A percentile compares a stretch with the other conserved stretches of the same genome.
Evolutionary conservation across 2,113 vertebrate genomes (phyloP).

Genomic region (Lycaon pictus): DNA sequence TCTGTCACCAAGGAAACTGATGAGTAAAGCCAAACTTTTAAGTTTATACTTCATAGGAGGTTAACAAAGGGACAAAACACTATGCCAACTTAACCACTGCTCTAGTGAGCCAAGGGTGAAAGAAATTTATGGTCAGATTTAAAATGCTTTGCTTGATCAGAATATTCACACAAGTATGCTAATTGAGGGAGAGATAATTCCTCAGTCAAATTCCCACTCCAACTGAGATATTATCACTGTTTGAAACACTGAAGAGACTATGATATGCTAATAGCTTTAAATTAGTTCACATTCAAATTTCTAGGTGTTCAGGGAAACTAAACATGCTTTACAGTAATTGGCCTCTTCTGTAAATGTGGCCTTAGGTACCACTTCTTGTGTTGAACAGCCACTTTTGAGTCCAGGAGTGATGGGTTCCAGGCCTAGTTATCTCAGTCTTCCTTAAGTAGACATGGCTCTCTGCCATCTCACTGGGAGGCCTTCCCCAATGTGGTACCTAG

Average conservation of each 20-base stretch:
- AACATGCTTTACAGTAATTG: slow-evolving; percentile 73
- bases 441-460: slow-evolving; percentile 54
- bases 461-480: slow-evolving; percentile 50
- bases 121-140: slow-evolving; percentile 57
- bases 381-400: slow-evolving; percentile 60
- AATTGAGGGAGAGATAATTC: slow-evolving; percentile 70
- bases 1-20: not conserved
- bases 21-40: not conserved
- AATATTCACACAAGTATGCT: slow-evolving; percentile 69
- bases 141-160: slow-evolving; percentile 69
- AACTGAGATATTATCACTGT: slow-evolving; percentile 76
- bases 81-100: not conserved
- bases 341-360: slow-evolving; percentile 76
- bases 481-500: not conserved
- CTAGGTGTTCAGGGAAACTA: slow-evolving; percentile 77
- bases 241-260: slow-evolving; percentile 76
- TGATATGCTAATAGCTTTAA: slow-evolving; percentile 77
- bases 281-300: slow-evolving; percentile 75
- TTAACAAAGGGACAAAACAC: not conserved
- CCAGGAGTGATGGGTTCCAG: slow-evolving; percentile 57
- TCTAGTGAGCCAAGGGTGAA: slow-evolving; percentile 2
- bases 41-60: slow-evolving; percentile 3
- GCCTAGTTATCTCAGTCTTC: slow-evolving; percentile 67
- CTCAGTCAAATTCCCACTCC: slow-evolving; percentile 71
- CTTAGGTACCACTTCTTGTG: slow-evolving; percentile 75